Evolutionary conservation across 2,888 invertebrate species (phyloP), one percentile per base, ranked within the genome.

Genomic region (Melanargia galathea): DNA sequence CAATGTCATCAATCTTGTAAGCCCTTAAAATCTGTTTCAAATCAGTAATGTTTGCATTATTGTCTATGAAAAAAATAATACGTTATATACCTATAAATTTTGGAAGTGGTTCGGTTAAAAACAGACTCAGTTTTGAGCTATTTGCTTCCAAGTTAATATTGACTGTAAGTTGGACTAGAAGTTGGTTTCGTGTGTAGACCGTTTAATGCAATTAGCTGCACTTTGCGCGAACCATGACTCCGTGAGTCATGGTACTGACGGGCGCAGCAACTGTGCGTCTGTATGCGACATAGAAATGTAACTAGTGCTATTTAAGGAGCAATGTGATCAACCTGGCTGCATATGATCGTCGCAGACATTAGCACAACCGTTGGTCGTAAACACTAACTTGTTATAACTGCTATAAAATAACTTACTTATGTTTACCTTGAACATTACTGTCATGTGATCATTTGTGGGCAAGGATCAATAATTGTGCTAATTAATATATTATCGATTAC

Each of bases 281-380:
- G 62, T 61, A 45, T 62, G 60, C 61, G 61, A 48, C 61, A 62
- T 58, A 52, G 46, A 54, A 62, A 58, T 58, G 61, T 64, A 58
- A 58, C 16, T 43, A 48, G n/a, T 26, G 48, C 56, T 63, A 65
- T 51, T 63, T 65, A 46, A 45, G 56, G 56, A 56, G 22, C 30
- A 45, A 56, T 60, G 60, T 57, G 60, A 60, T 57, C 59, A 56
- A 52, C 56, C 59, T 40, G 48, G 51, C 55, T 56, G 33, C 40
- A 7, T n/a, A 2, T 30, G 26, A n/a, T 16, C 16, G 20, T 30
- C 33, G 60, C 45, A 7, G 46, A 7, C 22, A 8, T 49, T n/a
- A 40, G 16, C 40, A 8, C 7, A 16, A 16, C 16, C 6, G 16
- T 16, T 18, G 40, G 8, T 5, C 16, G 40, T 16, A 16, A 22